phyloP scores from a whole-genome alignment of 1,140 invertebrate species.

The Drosophila saltans region DNA sequence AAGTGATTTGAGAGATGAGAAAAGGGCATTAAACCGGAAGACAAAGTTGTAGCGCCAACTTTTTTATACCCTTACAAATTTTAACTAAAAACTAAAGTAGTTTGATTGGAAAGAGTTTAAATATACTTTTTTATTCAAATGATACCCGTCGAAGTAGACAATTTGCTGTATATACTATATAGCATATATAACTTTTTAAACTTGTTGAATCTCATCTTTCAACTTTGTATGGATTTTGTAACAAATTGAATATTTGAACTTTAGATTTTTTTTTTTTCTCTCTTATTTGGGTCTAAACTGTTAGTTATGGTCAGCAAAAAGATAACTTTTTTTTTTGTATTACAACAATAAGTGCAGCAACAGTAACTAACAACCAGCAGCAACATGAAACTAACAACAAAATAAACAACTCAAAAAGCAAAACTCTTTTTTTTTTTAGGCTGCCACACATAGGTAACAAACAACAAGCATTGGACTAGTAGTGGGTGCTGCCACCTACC shows the following conservation, averaged over 20 bases:
- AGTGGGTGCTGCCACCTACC: conserved; percentile 18
- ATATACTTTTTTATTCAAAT: too few species aligned
- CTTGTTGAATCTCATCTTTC: too few species aligned
- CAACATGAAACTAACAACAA: conserved; percentile 26
- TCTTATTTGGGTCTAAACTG: not conserved
- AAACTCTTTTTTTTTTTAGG: conserved; percentile 15
- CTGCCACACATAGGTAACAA: conserved; percentile 7
- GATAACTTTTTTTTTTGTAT: conserved; percentile 9
- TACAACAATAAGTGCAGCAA: conserved; percentile 40
- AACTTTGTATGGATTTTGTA: too few species aligned
- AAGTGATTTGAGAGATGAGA: not conserved
- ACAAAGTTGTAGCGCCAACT: not conserved
- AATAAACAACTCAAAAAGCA: conserved; percentile 36
- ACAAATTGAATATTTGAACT: too few species aligned
- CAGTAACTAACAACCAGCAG: conserved; percentile 39
- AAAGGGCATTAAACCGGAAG: not conserved
- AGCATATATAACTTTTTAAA: too few species aligned
- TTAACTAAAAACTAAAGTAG: too few species aligned
- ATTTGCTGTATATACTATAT: too few species aligned
- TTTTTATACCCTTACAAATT: too few species aligned
- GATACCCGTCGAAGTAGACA: too few species aligned
- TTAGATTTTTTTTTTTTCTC: too few species aligned
- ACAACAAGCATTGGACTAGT: conserved; percentile 4
- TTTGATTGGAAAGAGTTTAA: too few species aligned
- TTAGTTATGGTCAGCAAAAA: conserved; percentile 3